Evolutionary conservation across 53 echinoderm and acorn worm species (phyloP), one percentile per base, ranked within the genome.

Genomic region (Astropecten irregularis): DNA sequence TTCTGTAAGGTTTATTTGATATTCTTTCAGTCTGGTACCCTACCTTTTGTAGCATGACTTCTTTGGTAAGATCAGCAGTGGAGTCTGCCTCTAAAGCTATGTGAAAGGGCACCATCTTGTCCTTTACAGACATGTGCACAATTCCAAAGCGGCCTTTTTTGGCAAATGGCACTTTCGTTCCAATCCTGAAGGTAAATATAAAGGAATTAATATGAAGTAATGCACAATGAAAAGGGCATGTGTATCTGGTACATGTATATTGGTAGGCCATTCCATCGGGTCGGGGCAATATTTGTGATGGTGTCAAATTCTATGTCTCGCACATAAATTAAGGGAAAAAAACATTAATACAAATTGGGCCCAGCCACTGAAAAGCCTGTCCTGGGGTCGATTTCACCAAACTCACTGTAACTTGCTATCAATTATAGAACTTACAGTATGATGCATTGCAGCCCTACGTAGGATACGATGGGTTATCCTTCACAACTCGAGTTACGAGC

Each of bases 61-160:
- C 79, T 48, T 61, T 40, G 14, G 79, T 46, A 21, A 79, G 28
- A 47, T 79, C 79, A 9, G 34, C 16, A 27, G 68, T 37, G 28
- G 67, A 53, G 28, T 83, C 83, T 7, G 83, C 51, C 35, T 83
- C 83, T 26, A 66, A 18, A 19, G 3, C 22, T 8, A 68, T 13
- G 38, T 77, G 69, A 32, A 40, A 66, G n/a, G 76, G 55, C 39
- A 37, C 14, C 3, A 53, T 15, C 15, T 32, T 16, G n/a, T 14
- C 62, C 19, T 11, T 31, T 7, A 85, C 73, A 34, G 71, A 33
- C 35, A 28, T 61, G 55, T 71, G 62, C n/a, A 72, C 36, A 31
- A 85, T 61, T 13, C 85, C 85, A 60, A 42, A 85, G 16, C 85
- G 85, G 3, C 73, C 85, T 49, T 58, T 85, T 52, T 72, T 85